A percentile compares a stretch with the other conserved stretches of the same genome.
Evolutionary conservation across 2,113 vertebrate species (phyloP).

Genomic region (Hippolais icterina): DNA sequence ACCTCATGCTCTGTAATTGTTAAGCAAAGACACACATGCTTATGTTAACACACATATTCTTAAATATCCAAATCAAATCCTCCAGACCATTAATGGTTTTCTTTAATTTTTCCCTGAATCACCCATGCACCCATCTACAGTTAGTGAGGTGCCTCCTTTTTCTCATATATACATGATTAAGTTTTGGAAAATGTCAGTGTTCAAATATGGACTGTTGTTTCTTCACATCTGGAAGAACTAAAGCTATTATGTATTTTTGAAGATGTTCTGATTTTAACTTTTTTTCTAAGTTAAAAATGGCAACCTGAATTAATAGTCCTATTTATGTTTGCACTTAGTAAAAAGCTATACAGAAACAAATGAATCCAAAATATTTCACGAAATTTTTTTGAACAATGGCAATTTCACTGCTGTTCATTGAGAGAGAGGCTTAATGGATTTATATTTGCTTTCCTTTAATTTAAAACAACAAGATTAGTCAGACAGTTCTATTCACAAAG

Average conservation of each 20-base stretch:
- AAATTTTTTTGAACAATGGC: not conserved
- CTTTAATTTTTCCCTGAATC: not conserved
- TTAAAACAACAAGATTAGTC: not conserved
- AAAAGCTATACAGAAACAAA: not conserved
- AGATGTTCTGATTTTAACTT: not conserved
- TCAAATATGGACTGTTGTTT: not conserved
- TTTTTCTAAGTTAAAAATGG: not conserved
- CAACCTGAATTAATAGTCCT: not conserved
- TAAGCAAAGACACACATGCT: not conserved
- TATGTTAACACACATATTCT: not conserved
- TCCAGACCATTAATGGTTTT: not conserved
- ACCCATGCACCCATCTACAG: not conserved
- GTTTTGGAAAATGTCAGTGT: not conserved
- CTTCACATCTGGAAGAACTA: not conserved
- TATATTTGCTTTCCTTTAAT: not conserved
- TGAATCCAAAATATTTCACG: not conserved
- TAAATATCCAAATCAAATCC: not conserved
- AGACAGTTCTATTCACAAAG: not conserved
- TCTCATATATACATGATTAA: accelerated
- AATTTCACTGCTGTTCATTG: not conserved
- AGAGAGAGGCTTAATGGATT: not conserved
- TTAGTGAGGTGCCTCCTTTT: not conserved
- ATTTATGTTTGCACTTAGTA: not conserved
- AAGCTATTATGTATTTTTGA: not conserved
- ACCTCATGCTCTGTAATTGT: not conserved